Evolutionary conservation across 2,113 vertebrate genomes (phyloP), one percentile per base, ranked within the genome.

Genomic region (Otus sunia): DNA sequence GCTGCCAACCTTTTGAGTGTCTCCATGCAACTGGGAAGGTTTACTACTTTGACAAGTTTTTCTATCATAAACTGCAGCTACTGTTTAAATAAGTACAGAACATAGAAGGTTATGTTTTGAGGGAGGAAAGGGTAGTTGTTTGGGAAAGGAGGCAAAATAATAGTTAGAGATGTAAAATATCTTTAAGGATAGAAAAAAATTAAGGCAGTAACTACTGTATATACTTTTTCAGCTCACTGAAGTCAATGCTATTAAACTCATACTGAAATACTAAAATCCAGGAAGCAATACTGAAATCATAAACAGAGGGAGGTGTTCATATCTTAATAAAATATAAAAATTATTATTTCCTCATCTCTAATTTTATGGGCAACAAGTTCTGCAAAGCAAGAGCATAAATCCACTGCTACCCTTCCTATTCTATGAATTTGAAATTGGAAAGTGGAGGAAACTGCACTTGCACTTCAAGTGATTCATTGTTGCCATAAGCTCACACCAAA

Each of bases 161-260:
- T 39, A 80, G 71, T 50, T 56, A 79, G 16, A 91, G 32, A 47
- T 47, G 18, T 55, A 90, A 93, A 85, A 76, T 83, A 86, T 11
- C 39, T 85, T 41, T 80, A 80, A 71, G 14, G 17, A 39, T 5
- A 55, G 26, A 52, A 7, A 64, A 85, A 83, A 50, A 45, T 8
- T 5, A 72, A 43, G 32, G 32, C 32, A 74, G 36, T 77, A 93
- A 56, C 36, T 83, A 72, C 37, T 69, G 26, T 43, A 64, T 34
- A 53, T 49, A 52, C 18, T 92, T 95, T 94, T 88, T 74, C 71
- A 94, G 45, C 11, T 89, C 90, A 80, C 3, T 94, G 86, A 88
- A 91, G 19, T 59, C 76, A 84, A 19, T 11, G 32, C 50, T 60
- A 86, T 91, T 90, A 88, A 96, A 88, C 45, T 85, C 49, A 56